Percentiles rank a stretch among this genome's conserved stretches.
Conservation (phyloP, 2,797 vertebrate genomes). For the Chiloscyllium punctatum region DNA sequence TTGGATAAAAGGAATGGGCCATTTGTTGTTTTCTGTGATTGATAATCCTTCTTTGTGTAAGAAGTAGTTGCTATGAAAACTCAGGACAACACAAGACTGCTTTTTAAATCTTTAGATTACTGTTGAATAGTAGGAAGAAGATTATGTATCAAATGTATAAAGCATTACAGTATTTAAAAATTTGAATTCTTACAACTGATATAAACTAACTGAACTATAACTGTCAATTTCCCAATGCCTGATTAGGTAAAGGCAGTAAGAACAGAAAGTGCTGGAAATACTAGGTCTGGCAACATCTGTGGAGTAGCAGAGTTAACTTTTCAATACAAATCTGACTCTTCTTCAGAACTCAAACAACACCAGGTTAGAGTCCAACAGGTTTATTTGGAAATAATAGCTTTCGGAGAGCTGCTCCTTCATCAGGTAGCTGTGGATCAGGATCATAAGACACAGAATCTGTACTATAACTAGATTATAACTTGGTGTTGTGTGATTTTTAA, state of each 20-base stretch:
- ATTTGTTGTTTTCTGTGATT: conserved; percentile 54
- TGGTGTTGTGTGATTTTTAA: no score
- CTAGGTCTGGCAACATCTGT: no score
- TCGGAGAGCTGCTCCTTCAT: no score
- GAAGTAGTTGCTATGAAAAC: neutral
- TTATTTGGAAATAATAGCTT: no score
- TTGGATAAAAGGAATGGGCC: conserved; percentile 49
- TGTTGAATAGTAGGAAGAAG: neutral
- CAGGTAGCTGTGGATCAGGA: no score
- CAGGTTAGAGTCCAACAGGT: no score
- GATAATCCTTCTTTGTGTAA: conserved; percentile 40
- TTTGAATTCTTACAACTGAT: neutral
- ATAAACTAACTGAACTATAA: conserved; percentile 18
- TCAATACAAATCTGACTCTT: no score
- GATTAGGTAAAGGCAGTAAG: neutral
- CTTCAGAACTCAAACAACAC: no score
- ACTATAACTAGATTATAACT: no score
- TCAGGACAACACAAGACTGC: neutral
- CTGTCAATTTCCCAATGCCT: neutral
- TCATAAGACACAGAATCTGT: no score
- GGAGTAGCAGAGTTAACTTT: no score
- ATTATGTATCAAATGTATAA: neutral
- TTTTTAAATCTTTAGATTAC: neutral
- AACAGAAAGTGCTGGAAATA: neutral
- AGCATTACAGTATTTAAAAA: neutral